Base-by-base conservation (phyloP, 2,113 vertebrate genomes). In the Thalassoma bifasciatum region DNA sequence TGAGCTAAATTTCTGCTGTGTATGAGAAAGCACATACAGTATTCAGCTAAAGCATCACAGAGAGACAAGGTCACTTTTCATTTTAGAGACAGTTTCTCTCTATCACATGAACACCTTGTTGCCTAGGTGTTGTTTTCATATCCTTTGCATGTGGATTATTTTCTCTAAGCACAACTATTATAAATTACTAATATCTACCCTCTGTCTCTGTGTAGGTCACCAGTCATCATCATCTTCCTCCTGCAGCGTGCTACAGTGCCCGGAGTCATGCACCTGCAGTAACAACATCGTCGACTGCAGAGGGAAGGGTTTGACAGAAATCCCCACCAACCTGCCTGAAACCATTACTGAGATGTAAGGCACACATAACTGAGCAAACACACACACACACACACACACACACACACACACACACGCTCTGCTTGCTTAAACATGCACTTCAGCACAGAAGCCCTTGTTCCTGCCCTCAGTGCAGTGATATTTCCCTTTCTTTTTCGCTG, bases 251-350 rank as follows among this genome's bases (percentile, higher is more conserved):
- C 89, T 99, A 83, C 97, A 98, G 85, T 99, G 98, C 80, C 98
- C 98, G 0, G 66, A 95, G 56, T 95, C 95, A 6, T 99, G 98
- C 90, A 96, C 97, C 79, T 99, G 98, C 81, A 99, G 96, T 87
- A 99, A 99, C 94, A 99, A 98, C 81, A 97, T 99, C 0, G 98
- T 99, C 70, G 98, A 99, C 94, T 99, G 98, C 85, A 94, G 98
- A 87, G 98, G 97, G 57, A 99, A 99, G 73, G 95, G 96, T 37
- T 94, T 99, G 58, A 94, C 95, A 5, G 97, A 99, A 77, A 98
- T 99, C 77, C 98, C 98, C 77, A 97, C 95, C 1, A 99, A 98
- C 84, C 96, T 99, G 47, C 98, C 98, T 2, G 97, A 99, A 91
- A 98, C 96, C 58, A 99, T 99, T 86, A 99, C 98, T 13, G 98